Base-by-base conservation (phyloP, 2,113 vertebrate genomes). In the Perca flavescens region DNA sequence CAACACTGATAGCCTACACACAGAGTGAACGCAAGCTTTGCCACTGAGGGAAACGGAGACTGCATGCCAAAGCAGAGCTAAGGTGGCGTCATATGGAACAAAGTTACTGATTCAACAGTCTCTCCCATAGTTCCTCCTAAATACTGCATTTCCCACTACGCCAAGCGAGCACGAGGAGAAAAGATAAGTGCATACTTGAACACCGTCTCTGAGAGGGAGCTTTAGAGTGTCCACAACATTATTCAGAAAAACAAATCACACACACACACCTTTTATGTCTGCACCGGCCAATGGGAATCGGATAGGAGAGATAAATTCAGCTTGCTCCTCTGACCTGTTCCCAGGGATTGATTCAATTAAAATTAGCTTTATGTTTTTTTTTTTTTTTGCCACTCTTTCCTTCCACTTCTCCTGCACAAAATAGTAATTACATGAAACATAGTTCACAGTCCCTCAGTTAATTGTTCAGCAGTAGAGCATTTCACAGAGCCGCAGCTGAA, bases 341-440 rank as follows among this genome's bases (percentile, higher is more conserved):
- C 77, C 68, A 74, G 60, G 77, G 83, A 84, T 74, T 86, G 83
- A 84, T 92, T 92, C 86, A 92, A 94, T 93, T 93, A 92, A 93
- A 91, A 92, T 83, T 31, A 73, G 81, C 80, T 86, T 87, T 77
- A 73, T 87, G 50, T 57, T 76, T 82, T 65, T 74, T 76, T 82
- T 65, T 74, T 81, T 80, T 83, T 50, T 52, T 16, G 3, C 34
- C 28, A 71, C 68, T 69, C 80, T n/a, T 74, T 86, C 76, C 76
- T 80, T 89, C 72, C 68, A 75, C 72, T 89, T 88, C 73, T 86
- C 89, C 47, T 74, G 83, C 76, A 88, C 84, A 86, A 91, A 93
- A 91, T 92, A 94, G 92, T 94, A 93, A 94, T 93, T 90, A 94
- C 91, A 93, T 88, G 88, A 91, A 92, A 94, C 89, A 81, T 83